These are phyloP conservation scores for Noturus placidus DNA, from an alignment of 2,113 vertebrate species.

Conservation along the genomic window DNA sequence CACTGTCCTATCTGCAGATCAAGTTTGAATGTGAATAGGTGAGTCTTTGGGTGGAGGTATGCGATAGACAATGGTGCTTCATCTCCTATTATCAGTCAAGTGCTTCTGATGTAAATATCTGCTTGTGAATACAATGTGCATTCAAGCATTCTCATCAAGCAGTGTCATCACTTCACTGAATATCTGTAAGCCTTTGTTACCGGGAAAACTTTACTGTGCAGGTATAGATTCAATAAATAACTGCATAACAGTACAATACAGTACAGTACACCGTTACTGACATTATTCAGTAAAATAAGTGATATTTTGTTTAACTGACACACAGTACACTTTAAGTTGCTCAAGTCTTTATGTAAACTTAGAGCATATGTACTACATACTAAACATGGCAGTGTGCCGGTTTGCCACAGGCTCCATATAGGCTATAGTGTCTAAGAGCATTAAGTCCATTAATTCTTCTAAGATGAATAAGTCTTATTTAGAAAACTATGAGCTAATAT, in stretches of 20 bases:
- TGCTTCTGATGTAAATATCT: conserved; percentile 48
- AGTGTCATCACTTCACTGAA: conserved; percentile 6
- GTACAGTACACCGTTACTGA: background rate
- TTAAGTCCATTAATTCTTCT: background rate
- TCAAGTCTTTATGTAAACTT: background rate
- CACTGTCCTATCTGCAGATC: conserved; percentile 13
- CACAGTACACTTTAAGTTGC: background rate
- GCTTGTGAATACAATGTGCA: conserved; percentile 43
- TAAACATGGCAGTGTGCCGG: background rate
- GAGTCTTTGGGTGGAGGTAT: conserved; percentile 24
- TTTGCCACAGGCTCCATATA: background rate
- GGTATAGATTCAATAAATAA: background rate
- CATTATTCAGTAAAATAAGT: background rate
- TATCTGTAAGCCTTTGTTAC: background rate
- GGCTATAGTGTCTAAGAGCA: background rate
- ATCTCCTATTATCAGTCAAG: conserved; percentile 16
- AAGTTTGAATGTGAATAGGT: conserved; percentile 48
- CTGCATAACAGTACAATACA: background rate
- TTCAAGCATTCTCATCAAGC: conserved; percentile 1
- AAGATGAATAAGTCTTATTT: background rate
- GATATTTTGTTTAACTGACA: background rate
- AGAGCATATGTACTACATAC: background rate
- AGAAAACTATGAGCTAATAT: background rate
- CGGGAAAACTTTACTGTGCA: background rate
- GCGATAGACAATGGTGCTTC: conserved; percentile 26